Evolutionary conservation across 37 sponge, comb jelly and placozoan genomes (phyloP).

Genomic region (Spongia lamella): DNA sequence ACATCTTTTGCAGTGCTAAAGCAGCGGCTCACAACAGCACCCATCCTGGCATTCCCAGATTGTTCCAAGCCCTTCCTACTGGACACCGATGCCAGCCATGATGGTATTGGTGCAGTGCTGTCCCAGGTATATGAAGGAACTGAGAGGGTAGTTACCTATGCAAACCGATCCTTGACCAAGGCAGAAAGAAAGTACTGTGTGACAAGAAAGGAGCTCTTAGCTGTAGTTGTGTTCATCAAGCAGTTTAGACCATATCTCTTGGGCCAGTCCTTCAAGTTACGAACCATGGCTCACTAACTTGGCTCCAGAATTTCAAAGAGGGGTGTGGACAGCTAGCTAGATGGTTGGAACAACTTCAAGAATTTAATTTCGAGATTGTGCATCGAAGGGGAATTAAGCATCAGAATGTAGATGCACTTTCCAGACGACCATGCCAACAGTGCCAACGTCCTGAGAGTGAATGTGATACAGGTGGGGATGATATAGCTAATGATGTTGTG

Average conservation of each 20-base stretch:
- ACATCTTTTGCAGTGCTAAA: conserved; percentile 7
- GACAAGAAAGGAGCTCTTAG: conserved; percentile 30
- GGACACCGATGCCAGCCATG: conserved; percentile 45
- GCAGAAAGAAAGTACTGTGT: conserved; percentile 22
- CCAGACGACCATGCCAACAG: conserved; percentile 12
- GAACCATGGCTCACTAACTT: conserved; percentile 30
- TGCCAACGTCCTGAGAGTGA: no score
- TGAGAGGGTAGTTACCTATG: conserved; percentile 21
- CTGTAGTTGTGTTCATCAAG: conserved; percentile 4
- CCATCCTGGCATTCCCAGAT: conserved; percentile 3
- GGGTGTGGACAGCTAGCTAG: conserved; percentile 10
- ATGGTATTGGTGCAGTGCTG: conserved; percentile 36
- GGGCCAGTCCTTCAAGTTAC: conserved; percentile 7
- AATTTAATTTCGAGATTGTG: conserved; percentile 8
- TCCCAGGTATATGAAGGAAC: conserved; percentile 23
- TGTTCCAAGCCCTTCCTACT: conserved; percentile 33
- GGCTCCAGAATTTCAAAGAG: conserved; percentile 22
- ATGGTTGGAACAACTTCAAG: conserved; percentile 4
- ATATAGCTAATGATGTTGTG: no score
- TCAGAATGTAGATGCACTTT: conserved; percentile 29
- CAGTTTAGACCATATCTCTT: conserved; percentile 32
- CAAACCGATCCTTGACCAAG: conserved; percentile 13
- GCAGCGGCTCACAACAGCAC: conserved; percentile 7
- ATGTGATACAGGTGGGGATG: no score
- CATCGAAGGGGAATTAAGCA: conserved; percentile 28